A percentile compares a stretch with the other conserved stretches of the same genome.
phyloP scores from a whole-genome alignment of 2,888 invertebrate genomes.

The Mesorhabditis spiculigera region DNA sequence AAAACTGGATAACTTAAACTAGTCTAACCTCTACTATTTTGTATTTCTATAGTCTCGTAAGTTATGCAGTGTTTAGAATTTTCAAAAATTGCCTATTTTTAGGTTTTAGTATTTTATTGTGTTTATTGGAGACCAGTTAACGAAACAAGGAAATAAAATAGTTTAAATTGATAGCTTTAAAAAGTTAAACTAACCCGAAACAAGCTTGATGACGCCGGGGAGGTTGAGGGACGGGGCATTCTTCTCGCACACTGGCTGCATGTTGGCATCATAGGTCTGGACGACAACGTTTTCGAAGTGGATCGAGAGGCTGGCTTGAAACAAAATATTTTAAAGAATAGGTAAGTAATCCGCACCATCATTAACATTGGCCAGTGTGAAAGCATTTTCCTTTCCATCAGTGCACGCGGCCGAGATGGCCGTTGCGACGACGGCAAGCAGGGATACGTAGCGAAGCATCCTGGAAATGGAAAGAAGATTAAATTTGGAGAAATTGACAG shows the following conservation, averaged over 20 bases:
- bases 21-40: too few relatives aligned
- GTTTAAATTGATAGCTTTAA: too few relatives aligned
- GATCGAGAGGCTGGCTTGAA: constrained; percentile 7
- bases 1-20: too few relatives aligned
- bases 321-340: neutral
- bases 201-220: constrained; percentile 22
- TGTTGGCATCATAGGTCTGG: constrained; percentile 16
- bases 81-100: too few relatives aligned
- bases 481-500: too few relatives aligned
- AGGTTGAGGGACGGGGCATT: constrained; percentile 17
- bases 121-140: too few relatives aligned
- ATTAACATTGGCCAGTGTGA: constrained; percentile 14
- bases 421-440: constrained; percentile 6
- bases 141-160: too few relatives aligned
- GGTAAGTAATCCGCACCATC: neutral
- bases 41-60: too few relatives aligned
- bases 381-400: constrained; percentile 17
- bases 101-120: too few relatives aligned
- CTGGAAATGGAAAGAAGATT: neutral
- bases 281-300: constrained; percentile 16
- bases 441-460: neutral
- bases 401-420: constrained; percentile 12
- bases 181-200: constrained; percentile 14
- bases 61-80: too few relatives aligned
- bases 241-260: constrained; percentile 18